These are phyloP conservation scores for Epinotia ramella DNA, from an alignment of 2,888 invertebrate species.

Conservation along the genomic window DNA sequence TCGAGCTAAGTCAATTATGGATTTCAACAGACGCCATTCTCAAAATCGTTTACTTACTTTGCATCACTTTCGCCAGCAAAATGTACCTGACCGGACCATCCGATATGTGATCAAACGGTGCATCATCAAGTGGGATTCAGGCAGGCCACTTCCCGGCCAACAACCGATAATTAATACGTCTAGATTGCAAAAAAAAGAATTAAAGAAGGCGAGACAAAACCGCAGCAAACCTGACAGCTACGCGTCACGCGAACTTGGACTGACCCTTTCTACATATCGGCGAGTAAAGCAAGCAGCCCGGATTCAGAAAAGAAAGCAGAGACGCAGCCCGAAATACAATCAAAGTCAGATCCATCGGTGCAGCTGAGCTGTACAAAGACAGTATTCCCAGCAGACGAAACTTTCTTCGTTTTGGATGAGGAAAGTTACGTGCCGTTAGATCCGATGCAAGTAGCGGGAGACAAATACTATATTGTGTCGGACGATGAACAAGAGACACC, in stretches of 20 bases:
- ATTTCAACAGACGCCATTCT: background rate
- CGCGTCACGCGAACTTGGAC: too few relatives aligned
- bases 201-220: background rate
- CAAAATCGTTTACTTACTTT: background rate
- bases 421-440: background rate
- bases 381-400: background rate
- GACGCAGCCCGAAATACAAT: constrained; percentile 7
- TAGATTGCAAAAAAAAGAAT: constrained; percentile 1
- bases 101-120: constrained; percentile 1
- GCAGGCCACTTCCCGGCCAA: background rate
- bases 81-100: constrained; percentile 7
- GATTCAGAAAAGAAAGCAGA: background rate
- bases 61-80: constrained; percentile 2
- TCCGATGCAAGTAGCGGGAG: background rate
- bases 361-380: too few relatives aligned
- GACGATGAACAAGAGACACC: background rate
- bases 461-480: background rate
- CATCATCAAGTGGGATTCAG: constrained; percentile 2
- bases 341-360: background rate
- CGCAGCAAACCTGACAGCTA: background rate
- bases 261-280: too few relatives aligned
- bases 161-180: background rate
- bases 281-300: too few relatives aligned
- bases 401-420: background rate
- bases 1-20: background rate